These are phyloP conservation scores for Phoxinus dragarum DNA, from an alignment of 2,797 vertebrate genomes.

Conservation along the genomic window DNA sequence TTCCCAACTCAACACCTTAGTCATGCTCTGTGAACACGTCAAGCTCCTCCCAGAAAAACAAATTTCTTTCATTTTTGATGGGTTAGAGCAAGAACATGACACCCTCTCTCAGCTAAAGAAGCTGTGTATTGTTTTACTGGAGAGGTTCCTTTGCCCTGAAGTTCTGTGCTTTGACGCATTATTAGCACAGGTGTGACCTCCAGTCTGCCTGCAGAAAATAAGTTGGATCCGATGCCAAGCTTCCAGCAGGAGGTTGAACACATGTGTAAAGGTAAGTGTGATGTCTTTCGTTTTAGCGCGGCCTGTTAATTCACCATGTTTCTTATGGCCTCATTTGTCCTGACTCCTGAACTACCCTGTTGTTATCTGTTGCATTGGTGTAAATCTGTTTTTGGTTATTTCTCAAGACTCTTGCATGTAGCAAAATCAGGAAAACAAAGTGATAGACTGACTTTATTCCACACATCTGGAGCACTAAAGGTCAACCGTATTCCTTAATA, in stretches of 20 bases:
- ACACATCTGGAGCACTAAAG: conserved; percentile 14
- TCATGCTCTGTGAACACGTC: not conserved
- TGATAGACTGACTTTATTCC: conserved; percentile 16
- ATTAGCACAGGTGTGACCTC: conserved; percentile 15
- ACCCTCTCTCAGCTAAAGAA: conserved; percentile 19
- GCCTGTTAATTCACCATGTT: conserved; percentile 2
- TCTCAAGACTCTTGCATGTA: not conserved
- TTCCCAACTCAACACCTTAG: not conserved
- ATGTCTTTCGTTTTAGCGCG: not conserved
- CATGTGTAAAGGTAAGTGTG: conserved; percentile 16
- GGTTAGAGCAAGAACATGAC: not conserved
- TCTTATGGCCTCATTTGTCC: not conserved
- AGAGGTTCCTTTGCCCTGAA: not conserved
- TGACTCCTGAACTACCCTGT: not conserved
- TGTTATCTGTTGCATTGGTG: not conserved
- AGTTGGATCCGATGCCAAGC: not conserved
- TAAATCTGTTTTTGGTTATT: conserved; percentile 40
- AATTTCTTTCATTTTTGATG: conserved; percentile 12
- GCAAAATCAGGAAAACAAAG: not conserved
- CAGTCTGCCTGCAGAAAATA: not conserved
- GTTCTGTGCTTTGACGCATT: not conserved
- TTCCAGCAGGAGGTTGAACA: not conserved
- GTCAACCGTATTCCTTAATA: not conserved
- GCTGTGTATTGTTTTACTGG: not conserved
- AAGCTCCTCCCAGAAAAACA: conserved; percentile 18